These are phyloP conservation scores for Lordiphosa clarofinis DNA, from an alignment of 1,140 invertebrate species.

Conservation along the genomic window DNA sequence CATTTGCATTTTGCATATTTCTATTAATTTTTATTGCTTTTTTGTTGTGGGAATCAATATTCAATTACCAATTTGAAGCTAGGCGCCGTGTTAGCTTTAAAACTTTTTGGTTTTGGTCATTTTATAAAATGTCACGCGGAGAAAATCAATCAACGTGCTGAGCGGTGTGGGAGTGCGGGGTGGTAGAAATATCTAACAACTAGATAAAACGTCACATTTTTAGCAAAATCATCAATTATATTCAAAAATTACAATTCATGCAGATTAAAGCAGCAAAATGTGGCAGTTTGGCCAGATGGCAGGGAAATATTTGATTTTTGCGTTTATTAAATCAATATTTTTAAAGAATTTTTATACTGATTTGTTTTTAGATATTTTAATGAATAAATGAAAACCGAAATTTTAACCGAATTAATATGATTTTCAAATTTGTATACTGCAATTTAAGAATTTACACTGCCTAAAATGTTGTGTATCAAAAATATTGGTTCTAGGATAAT, in stretches of 20 bases:
- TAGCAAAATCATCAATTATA: conserved; percentile 56
- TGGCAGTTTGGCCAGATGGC: not conserved
- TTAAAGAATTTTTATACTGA: too few species aligned
- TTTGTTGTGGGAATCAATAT: conserved; percentile 59
- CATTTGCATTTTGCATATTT: conserved; percentile 40
- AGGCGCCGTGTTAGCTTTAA: conserved; percentile 47
- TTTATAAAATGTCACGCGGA: conserved; percentile 60
- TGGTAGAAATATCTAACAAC: conserved; percentile 13
- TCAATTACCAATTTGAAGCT: conserved; percentile 59
- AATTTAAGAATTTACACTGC: too few species aligned
- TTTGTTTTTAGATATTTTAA: too few species aligned
- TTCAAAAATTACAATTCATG: conserved; percentile 71
- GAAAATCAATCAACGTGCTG: conserved; percentile 58
- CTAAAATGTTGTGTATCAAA: too few species aligned
- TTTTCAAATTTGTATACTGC: too few species aligned
- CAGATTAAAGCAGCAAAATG: conserved; percentile 22
- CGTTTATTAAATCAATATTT: too few species aligned
- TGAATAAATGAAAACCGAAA: not conserved
- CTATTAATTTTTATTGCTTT: conserved; percentile 46
- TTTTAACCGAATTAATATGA: not conserved
- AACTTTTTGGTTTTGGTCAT: conserved; percentile 50
- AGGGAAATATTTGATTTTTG: not conserved
- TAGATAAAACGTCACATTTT: conserved; percentile 7
- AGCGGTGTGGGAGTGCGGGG: not conserved
- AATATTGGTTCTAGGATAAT: too few species aligned